Base-by-base conservation (phyloP, 2,113 vertebrate genomes). In the Tiliqua scincoides region DNA sequence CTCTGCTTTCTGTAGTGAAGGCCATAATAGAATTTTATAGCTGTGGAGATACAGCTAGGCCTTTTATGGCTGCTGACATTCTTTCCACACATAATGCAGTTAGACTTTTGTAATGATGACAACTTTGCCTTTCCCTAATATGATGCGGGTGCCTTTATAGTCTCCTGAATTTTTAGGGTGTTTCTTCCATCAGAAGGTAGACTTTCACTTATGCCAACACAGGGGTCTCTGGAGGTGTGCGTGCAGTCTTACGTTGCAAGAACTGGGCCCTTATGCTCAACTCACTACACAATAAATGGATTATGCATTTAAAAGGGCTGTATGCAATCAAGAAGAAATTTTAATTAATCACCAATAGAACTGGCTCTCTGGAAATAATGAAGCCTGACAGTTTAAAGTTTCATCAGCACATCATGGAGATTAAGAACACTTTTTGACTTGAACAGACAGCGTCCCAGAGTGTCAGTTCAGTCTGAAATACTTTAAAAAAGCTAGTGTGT, bases 271-370 rank as follows among this genome's bases (percentile, higher is more conserved):
- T 12, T 94, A 95, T 89, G 94, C 87, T 4, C 75, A 95, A 93
- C 93, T 95, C 85, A 75, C 89, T 93, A 94, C 88, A 94, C 90
- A 97, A 93, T 94, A 91, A 94, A 95, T 68, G 90, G 93, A 96
- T 96, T 96, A 95, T 91, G 88, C 54, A 91, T 95, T 94, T 90
- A 93, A 96, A 95, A 95, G 76, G 88, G 88, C 89, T 86, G 83
- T 91, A 96, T 93, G 91, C 90, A 96, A 94, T 94, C 93, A 95
- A 96, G 94, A 97, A 96, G 92, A 96, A 94, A 95, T 95, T 95
- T 94, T 95, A 96, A 96, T 97, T 96, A 95, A 95, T 97, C 94
- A 95, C 95, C 95, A 96, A 96, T 95, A 93, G 96, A 94, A 91
- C 91, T 92, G 65, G 2, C 71, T 93, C 89, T 93, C 91, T 95